A percentile compares a stretch with the other conserved stretches of the same genome.
These are phyloP conservation scores for Solea senegalensis DNA, from an alignment of 2,113 vertebrate species.

Conservation along the genomic window DNA sequence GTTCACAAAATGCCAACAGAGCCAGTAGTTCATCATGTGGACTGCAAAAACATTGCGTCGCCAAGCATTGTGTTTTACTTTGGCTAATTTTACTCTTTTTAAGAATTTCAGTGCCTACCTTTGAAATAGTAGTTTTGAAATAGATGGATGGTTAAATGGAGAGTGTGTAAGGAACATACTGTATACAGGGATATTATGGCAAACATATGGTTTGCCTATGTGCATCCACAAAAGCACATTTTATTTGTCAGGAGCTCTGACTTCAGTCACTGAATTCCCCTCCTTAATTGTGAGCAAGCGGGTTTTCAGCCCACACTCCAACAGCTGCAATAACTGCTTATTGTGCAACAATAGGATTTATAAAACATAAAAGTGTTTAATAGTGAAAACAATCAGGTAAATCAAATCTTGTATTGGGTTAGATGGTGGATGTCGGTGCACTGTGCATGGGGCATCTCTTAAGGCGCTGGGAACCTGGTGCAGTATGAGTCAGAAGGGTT, in stretches of 20 bases:
- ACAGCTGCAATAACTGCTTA: not conserved
- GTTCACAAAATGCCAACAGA: no score
- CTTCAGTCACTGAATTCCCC: not conserved
- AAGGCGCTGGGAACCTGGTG: not conserved
- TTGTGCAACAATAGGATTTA: not conserved
- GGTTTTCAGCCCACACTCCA: not conserved
- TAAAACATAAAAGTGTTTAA: no score
- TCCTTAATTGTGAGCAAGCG: not conserved
- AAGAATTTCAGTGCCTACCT: no score
- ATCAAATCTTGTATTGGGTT: no score
- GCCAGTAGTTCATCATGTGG: constrained; percentile 32
- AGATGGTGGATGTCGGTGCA: no score
- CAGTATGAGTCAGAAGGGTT: not conserved
- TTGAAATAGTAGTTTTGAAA: not conserved
- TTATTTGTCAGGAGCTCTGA: not conserved
- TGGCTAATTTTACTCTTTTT: not conserved
- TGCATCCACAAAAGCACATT: not conserved
- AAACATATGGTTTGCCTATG: not conserved
- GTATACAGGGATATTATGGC: not conserved
- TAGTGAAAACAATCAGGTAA: no score
- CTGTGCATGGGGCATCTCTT: no score
- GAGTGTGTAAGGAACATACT: no score
- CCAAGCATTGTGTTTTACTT: not conserved
- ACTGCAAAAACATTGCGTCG: constrained; percentile 9
- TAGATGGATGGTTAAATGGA: no score